phyloP scores from a whole-genome alignment of 1,140 invertebrate species.

The Drosophila orosa region DNA sequence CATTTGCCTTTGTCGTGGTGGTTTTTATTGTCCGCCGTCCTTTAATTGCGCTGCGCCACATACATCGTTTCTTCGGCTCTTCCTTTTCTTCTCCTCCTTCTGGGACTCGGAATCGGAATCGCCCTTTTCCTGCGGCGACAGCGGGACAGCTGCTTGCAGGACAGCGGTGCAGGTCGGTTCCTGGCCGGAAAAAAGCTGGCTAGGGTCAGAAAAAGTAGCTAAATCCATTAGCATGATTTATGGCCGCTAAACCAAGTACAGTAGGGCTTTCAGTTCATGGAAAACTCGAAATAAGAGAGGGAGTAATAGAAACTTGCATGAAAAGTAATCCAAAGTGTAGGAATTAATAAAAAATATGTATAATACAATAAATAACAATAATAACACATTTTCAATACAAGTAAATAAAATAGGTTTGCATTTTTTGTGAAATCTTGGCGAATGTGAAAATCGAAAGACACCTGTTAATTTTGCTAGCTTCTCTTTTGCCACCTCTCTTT shows the following conservation, averaged over 20 bases:
- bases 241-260: neutral
- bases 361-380: neutral
- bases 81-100: slow-evolving; percentile 11
- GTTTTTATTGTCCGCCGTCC: slow-evolving; percentile 43
- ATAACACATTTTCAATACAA: neutral
- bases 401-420: neutral
- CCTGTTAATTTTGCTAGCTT: neutral
- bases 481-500: slow-evolving; percentile 10
- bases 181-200: neutral
- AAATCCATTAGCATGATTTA: slow-evolving; percentile 1
- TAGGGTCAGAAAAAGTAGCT: neutral
- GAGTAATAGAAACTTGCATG: neutral
- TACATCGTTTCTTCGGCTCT: slow-evolving; percentile 46
- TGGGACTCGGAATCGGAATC: slow-evolving; percentile 26
- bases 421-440: neutral
- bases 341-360: no score
- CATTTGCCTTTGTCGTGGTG: slow-evolving; percentile 53
- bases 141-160: slow-evolving; percentile 52
- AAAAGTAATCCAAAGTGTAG: neutral
- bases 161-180: slow-evolving; percentile 28
- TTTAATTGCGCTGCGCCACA: slow-evolving; percentile 72
- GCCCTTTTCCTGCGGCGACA: slow-evolving; percentile 39
- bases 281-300: neutral
- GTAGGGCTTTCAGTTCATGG: neutral
- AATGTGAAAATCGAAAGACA: neutral